phyloP scores from a whole-genome alignment of 2,888 invertebrate species.

The Phragmatobia fuliginosa region DNA sequence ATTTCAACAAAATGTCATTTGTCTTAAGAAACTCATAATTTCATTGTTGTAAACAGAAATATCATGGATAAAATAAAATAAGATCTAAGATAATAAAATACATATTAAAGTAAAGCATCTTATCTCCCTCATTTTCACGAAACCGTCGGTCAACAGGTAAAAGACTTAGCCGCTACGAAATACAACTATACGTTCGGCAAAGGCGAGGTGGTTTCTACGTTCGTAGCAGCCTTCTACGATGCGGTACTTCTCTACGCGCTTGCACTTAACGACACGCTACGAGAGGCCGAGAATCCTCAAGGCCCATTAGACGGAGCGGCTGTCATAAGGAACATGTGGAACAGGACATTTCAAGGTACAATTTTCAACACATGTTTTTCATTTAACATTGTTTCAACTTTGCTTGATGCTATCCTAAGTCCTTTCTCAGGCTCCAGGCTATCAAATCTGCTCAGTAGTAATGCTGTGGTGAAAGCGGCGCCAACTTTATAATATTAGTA shows the following conservation, averaged over 20 bases:
- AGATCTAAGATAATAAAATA: neutral
- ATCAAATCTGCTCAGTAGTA: too few species aligned
- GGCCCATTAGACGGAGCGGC: conserved; percentile 92
- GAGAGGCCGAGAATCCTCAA: conserved; percentile 76
- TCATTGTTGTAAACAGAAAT: too few species aligned
- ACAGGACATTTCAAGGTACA: conserved; percentile 92
- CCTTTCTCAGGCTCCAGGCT: too few species aligned
- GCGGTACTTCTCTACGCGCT: conserved; percentile 97
- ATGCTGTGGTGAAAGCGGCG: too few species aligned
- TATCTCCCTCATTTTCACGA: neutral
- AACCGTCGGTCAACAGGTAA: conserved; percentile 82
- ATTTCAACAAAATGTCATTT: neutral
- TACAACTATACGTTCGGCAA: conserved; percentile 92
- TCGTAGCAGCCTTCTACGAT: conserved; percentile 98
- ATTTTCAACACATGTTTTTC: conserved; percentile 2
- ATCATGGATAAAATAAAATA: neutral
- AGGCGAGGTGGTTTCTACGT: conserved; percentile 94
- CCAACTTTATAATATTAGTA: too few species aligned
- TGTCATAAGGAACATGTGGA: conserved; percentile 95
- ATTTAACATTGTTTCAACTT: conserved; percentile 2
- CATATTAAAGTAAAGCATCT: too few species aligned
- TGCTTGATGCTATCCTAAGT: too few species aligned
- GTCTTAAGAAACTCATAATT: too few species aligned
- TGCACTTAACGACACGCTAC: conserved; percentile 95
- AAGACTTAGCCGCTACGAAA: conserved; percentile 88